phyloP scores from a whole-genome alignment of 2,797 vertebrate genomes.

The Anisognathus igniventris region DNA sequence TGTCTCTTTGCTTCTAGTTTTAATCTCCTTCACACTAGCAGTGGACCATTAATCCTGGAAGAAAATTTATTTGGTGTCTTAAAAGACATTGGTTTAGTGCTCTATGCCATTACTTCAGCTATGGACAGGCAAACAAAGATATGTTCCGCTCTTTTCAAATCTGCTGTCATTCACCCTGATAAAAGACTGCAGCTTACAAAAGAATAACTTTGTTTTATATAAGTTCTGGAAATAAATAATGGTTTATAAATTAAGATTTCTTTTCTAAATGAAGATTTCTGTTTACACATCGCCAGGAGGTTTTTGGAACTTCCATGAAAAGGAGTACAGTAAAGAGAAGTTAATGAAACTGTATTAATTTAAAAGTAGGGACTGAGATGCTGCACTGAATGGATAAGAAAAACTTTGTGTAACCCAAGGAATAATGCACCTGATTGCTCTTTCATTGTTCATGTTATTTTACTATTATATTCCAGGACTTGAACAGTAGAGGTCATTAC shows the following conservation, averaged over 20 bases:
- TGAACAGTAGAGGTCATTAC: neutral
- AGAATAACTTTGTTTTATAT: neutral
- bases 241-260: neutral
- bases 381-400: neutral
- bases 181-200: neutral
- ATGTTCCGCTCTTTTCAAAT: constrained; percentile 9
- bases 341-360: neutral
- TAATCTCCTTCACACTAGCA: constrained; percentile 32
- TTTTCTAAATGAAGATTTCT: neutral
- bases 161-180: neutral
- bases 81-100: constrained; percentile 16
- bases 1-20: constrained; percentile 5
- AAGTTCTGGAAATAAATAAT: neutral
- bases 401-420: neutral
- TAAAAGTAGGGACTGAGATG: neutral
- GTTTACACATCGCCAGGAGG: neutral
- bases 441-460: neutral
- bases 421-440: neutral
- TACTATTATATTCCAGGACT: neutral
- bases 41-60: constrained; percentile 34
- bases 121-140: constrained; percentile 30
- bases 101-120: constrained; percentile 23
- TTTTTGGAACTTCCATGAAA: neutral
- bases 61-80: constrained; percentile 48
- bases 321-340: neutral